Evolutionary conservation across 2,888 invertebrate species (phyloP).

Genomic region (Xanthorhoe designata): DNA sequence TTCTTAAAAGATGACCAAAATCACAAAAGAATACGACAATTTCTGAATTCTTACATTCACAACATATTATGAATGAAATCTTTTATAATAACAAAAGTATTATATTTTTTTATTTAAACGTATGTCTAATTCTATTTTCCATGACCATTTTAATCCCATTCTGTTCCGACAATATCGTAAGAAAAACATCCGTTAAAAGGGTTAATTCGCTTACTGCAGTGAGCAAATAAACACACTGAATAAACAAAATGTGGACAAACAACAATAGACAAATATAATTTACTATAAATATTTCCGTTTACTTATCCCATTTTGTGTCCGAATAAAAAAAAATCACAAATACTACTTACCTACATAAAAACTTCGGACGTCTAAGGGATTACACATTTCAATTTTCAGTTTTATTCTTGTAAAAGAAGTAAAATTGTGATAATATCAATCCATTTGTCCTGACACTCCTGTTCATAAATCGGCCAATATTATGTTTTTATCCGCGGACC

Average conservation of each 20-base stretch:
- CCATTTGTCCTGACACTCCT: background rate
- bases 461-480: background rate
- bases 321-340: conserved; percentile 21
- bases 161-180: conserved; percentile 60
- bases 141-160: conserved; percentile 60
- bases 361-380: conserved; percentile 49
- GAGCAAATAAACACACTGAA: conserved; percentile 62
- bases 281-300: conserved; percentile 72
- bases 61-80: conserved; percentile 39
- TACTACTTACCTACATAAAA: too few species aligned
- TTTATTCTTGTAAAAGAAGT: background rate
- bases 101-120: conserved; percentile 47
- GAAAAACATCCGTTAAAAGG: conserved; percentile 76
- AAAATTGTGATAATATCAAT: background rate
- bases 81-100: conserved; percentile 47
- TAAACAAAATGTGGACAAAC: conserved; percentile 80
- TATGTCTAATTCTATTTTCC: conserved; percentile 36
- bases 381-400: conserved; percentile 34
- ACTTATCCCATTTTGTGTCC: conserved; percentile 61
- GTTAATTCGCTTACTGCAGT: conserved; percentile 64
- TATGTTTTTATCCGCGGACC: background rate
- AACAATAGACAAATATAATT: conserved; percentile 66
- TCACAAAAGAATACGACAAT: conserved; percentile 3
- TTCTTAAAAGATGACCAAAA: conserved; percentile 2
- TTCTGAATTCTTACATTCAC: conserved; percentile 18